phyloP scores from a whole-genome alignment of 23 tunicate genomes.

The Diplosoma virens region DNA sequence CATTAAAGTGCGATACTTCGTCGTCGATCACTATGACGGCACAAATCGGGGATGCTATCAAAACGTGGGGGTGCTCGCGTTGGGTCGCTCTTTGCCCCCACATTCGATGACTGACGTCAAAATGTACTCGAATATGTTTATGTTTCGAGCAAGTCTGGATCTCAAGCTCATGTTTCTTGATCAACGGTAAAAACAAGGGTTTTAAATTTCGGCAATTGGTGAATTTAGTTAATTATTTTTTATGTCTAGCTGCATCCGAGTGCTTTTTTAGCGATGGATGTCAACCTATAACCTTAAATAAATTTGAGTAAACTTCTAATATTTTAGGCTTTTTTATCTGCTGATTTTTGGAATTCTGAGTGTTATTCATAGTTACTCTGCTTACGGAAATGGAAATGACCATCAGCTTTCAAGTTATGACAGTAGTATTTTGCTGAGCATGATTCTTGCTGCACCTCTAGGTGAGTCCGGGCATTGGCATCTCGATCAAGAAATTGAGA shows the following conservation, averaged over 20 bases:
- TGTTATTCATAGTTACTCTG: no score
- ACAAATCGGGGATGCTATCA: constrained; percentile 61
- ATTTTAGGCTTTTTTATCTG: no score
- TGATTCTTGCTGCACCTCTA: no score
- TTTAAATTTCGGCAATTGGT: background rate
- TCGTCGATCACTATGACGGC: constrained; percentile 75
- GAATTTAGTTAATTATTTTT: background rate
- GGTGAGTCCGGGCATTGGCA: no score
- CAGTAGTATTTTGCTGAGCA: no score
- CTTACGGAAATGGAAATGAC: no score
- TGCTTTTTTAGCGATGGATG: background rate
- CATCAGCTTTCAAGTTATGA: no score
- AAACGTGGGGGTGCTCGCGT: constrained; percentile 79
- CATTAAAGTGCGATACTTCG: constrained; percentile 73
- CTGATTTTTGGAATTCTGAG: no score
- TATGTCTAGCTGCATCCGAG: no score
- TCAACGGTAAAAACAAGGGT: constrained; percentile 67
- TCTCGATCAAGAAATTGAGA: no score
- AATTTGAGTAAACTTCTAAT: no score
- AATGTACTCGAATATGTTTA: constrained; percentile 81
- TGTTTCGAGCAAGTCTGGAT: constrained; percentile 92
- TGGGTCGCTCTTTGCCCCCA: constrained; percentile 83
- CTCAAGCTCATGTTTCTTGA: constrained; percentile 79
- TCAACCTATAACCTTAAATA: background rate
- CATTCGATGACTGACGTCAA: constrained; percentile 82